Base-by-base conservation (phyloP, 2,113 vertebrate genomes). In the Nothoprocta pentlandii region DNA sequence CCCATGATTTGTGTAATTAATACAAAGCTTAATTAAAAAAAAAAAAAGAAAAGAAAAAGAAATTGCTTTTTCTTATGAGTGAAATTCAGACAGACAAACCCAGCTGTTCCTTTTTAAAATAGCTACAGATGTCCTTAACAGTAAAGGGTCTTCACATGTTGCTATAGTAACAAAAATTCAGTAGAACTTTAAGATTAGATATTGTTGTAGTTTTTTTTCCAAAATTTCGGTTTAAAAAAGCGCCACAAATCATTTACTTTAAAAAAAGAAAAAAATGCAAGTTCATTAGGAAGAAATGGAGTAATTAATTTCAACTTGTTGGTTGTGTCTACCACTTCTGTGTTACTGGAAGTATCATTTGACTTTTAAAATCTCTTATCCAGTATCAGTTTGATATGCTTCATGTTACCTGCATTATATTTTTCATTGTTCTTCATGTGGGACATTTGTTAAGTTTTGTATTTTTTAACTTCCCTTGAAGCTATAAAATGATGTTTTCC, bases 101-200 rank as follows among this genome's bases (percentile, higher is more conserved):
- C 97, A 98, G 98, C 97, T 98, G 98, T 98, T 98, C 68, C 42
- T 80, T 97, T 96, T 98, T 98, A 98, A 98, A 98, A 98, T 98
- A 98, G 96, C 96, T 97, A 85, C 96, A 97, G 96, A 98, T 97
- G 96, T 97, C 96, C 97, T 94, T 94, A 95, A 88, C 95, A 97
- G 94, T 96, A 97, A 97, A 97, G 87, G 96, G 90, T 97, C 98
- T 98, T 96, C 94, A 93, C 61, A 87, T 3, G 97, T 98, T 97
- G 97, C 97, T 98, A 98, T 98, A 95, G 97, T 93, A 98, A 98
- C 97, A 85, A 91, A 97, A 97, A 97, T 95, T 97, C 96, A 92
- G 83, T 74, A 94, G 90, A 97, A 97, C 95, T 96, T 98, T 89
- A 96, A 97, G 94, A 97, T 97, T 88, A 96, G 71, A 85, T 93